A percentile compares a stretch with the other conserved stretches of the same genome.
Evolutionary conservation across 2,113 vertebrate genomes (phyloP).

Genomic region (Brachypteracias leptosomus): DNA sequence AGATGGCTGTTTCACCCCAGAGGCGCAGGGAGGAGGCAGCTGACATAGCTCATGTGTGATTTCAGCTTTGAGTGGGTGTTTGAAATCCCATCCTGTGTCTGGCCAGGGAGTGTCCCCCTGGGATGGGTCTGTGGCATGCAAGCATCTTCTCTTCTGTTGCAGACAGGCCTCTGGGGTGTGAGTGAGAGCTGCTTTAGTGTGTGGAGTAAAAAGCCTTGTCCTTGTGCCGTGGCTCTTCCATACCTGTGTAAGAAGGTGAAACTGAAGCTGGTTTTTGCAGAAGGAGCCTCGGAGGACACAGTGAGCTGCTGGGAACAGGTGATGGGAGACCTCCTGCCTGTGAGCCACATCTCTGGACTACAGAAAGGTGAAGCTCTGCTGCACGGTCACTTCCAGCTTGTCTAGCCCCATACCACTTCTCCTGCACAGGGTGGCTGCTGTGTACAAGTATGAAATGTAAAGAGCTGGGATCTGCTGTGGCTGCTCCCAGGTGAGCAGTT

Average conservation of each 20-base stretch:
- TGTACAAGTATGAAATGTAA: rapidly evolving
- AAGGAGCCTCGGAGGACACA: rapidly evolving
- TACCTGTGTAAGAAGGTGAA: background rate
- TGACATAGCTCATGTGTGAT: background rate
- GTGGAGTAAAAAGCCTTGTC: too few relatives aligned
- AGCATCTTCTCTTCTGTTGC: too few relatives aligned
- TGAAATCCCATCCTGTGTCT: background rate
- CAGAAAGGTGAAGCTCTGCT: background rate
- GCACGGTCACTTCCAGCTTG: rapidly evolving
- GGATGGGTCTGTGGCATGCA: rapidly evolving
- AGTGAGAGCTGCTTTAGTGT: rapidly evolving
- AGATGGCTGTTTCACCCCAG: background rate
- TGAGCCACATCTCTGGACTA: background rate
- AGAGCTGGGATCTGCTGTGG: background rate
- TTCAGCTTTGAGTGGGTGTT: background rate
- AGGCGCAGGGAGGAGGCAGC: background rate
- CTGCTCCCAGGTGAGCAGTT: rapidly evolving
- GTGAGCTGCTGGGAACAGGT: rapidly evolving
- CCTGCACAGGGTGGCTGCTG: rapidly evolving
- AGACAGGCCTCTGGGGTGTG: background rate
- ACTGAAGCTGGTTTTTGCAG: rapidly evolving
- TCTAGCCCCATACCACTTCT: too few relatives aligned
- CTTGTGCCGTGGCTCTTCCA: rapidly evolving
- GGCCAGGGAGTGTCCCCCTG: rapidly evolving
- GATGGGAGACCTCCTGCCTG: rapidly evolving